A percentile compares a stretch with the other conserved stretches of the same genome.
These are phyloP conservation scores for Cardinalis cardinalis DNA, from an alignment of 2,113 vertebrate species.

Conservation along the genomic window DNA sequence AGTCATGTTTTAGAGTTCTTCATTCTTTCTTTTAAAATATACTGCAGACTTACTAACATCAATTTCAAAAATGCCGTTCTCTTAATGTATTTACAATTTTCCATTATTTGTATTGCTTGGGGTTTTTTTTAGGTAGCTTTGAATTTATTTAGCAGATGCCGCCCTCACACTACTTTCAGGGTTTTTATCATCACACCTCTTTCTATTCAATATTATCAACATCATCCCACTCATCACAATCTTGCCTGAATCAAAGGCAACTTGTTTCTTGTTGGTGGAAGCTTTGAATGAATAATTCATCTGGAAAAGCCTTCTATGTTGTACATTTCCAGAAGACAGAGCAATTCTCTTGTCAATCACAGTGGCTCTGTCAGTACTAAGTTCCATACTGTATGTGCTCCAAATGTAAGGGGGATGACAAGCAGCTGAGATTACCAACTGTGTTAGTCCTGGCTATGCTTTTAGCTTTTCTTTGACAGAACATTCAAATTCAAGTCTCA, in stretches of 20 bases:
- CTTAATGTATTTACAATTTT: background rate
- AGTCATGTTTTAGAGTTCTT: background rate
- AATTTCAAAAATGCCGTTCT: background rate
- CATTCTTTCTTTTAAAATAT: background rate
- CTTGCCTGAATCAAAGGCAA: conserved; percentile 61
- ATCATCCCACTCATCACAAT: conserved; percentile 27
- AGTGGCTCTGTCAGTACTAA: conserved; percentile 28
- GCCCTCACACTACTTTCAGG: conserved; percentile 11
- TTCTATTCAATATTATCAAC: conserved; percentile 42
- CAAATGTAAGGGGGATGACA: conserved; percentile 12
- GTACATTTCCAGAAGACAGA: conserved; percentile 66
- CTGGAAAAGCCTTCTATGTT: conserved; percentile 50
- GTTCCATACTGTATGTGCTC: conserved; percentile 14
- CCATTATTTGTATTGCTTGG: background rate
- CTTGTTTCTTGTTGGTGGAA: conserved; percentile 52
- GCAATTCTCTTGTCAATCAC: conserved; percentile 66
- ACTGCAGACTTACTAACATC: background rate
- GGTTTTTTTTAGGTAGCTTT: conserved; percentile 16
- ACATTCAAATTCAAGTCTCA: conserved; percentile 53
- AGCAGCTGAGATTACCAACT: conserved; percentile 59
- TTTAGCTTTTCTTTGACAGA: conserved; percentile 58
- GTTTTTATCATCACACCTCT: conserved; percentile 36
- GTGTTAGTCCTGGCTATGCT: conserved; percentile 54
- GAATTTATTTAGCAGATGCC: conserved; percentile 52
- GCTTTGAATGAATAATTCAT: conserved; percentile 74